Base-by-base conservation (phyloP, 2,888 invertebrate genomes). In the Cheilosia urbana region DNA sequence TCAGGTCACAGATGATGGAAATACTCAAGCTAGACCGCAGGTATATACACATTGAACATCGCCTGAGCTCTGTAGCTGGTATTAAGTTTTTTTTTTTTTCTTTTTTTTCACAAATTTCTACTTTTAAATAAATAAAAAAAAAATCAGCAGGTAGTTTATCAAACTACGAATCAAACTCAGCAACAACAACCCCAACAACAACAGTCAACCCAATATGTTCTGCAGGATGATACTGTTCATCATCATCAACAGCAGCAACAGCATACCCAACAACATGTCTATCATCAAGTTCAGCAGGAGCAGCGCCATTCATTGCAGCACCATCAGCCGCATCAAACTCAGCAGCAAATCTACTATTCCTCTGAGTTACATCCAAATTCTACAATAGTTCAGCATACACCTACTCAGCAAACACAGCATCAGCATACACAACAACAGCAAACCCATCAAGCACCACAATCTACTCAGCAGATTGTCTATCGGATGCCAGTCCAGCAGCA, bases 71-170 rank as follows among this genome's bases (percentile, higher is more conserved):
- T 30, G 1, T 2, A 30, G 30, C 4, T 30, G 7, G 21, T 51
- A 42, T 75, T 40, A 51, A 57, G 37, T 15, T 49, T 7, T 15
- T 15, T 17, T 15, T 4, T 51, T 58, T 53, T 30, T 15, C 42
- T 7, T 15, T 15, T 17, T 15, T 4, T 51, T 58, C 58, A 51
- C 27, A 55, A 9, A 73, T 2, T 27, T 24, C 24, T 17, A 30
- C 42, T 68, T 77, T 30, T 13, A 13, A 53, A 60, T 13, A 13
- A 53, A 60, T 71, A 6, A 80, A 93, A 93, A 93, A 93, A 93
- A 55, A 89, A 89, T 73, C 93, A 93, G 87, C 93, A 93, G 88
- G 92, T 93, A 63, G 91, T 92, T 5, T 92, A 92, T 76, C 92
- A 92, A 76, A 89, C 92, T 11, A 75, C 90, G 7, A 88, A 89